phyloP scores from a whole-genome alignment of 2,888 invertebrate species.

The Thysanoteuthis rhombus region DNA sequence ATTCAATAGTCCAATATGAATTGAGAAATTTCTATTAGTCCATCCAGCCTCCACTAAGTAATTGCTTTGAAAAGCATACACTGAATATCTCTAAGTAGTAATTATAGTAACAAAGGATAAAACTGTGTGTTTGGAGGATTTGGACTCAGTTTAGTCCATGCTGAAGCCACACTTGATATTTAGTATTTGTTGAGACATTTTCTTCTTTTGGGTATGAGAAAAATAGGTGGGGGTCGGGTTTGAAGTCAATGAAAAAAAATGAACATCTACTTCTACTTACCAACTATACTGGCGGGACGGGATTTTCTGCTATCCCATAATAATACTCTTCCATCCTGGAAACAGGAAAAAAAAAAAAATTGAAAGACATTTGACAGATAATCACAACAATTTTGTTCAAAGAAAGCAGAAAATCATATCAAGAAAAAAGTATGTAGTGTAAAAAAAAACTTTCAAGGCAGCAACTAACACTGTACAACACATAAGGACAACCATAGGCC shows the following conservation, averaged over 20 bases:
- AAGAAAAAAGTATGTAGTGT: no score
- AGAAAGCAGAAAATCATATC: neutral
- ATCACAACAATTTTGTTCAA: neutral
- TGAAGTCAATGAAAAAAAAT: neutral
- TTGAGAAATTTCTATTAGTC: no score
- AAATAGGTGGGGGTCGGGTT: neutral
- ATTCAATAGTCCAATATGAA: no score
- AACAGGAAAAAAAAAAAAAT: constrained; percentile 18
- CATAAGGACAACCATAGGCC: no score
- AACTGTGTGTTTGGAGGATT: neutral
- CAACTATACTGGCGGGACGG: constrained; percentile 64
- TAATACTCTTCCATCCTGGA: constrained; percentile 71
- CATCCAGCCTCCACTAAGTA: no score
- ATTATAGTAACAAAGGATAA: neutral
- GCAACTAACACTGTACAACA: no score
- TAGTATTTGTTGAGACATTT: neutral
- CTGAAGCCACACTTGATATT: neutral
- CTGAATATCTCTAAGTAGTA: neutral
- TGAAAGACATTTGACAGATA: rapidly evolving
- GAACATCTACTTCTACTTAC: constrained; percentile 45
- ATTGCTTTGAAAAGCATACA: no score
- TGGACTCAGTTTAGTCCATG: neutral
- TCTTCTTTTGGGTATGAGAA: neutral
- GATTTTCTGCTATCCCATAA: constrained; percentile 72
- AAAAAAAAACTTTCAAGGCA: no score